Evolutionary conservation across 2,888 invertebrate genomes (phyloP).

Genomic region (Idaea straminata): DNA sequence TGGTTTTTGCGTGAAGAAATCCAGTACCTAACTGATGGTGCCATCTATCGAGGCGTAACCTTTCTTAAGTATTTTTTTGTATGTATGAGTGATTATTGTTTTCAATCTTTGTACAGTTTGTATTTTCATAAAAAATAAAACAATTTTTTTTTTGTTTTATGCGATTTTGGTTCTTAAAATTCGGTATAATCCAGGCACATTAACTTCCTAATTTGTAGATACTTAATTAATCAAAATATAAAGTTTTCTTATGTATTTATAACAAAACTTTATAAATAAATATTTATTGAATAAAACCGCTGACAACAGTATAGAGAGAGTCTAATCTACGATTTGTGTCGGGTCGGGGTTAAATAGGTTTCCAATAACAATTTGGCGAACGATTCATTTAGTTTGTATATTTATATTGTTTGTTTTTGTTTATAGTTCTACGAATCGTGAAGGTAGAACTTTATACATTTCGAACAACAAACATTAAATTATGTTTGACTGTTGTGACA

Average conservation of each 20-base stretch:
- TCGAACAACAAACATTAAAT: neutral
- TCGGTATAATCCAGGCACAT: too few relatives aligned
- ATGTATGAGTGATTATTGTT: too few relatives aligned
- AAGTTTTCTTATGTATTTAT: neutral
- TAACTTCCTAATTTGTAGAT: too few relatives aligned
- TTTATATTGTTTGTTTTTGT: neutral
- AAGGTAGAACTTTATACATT: neutral
- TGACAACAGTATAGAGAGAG: neutral
- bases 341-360: neutral
- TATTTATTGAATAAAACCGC: neutral
- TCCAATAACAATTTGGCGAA: neutral
- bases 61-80: too few relatives aligned
- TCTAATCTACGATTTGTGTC: neutral
- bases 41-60: neutral
- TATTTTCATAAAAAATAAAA: too few relatives aligned
- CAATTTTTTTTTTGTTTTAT: too few relatives aligned
- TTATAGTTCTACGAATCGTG: neutral
- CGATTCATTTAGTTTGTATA: neutral
- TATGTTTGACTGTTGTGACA: neutral
- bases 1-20: too few relatives aligned
- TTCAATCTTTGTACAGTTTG: neutral
- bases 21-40: neutral
- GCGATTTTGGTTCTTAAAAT: too few relatives aligned
- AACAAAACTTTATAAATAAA: too few relatives aligned
- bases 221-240: neutral